Evolutionary conservation across 2,888 invertebrate species (phyloP).

Genomic region (Conchocele bisecta): DNA sequence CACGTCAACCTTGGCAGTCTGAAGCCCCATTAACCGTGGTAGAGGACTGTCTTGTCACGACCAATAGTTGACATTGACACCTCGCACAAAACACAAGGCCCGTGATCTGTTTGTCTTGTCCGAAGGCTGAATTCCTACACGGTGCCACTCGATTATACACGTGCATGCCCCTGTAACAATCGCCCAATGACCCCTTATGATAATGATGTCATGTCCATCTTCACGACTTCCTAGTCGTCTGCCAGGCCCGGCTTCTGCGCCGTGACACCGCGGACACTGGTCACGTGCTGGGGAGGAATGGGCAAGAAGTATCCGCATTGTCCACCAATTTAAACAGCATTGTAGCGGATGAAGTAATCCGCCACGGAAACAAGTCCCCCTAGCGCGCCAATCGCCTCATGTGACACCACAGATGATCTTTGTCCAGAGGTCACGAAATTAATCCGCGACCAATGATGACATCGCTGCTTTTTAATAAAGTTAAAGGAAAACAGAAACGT

Average conservation of each 20-base stretch:
- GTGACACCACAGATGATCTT: conserved; percentile 2
- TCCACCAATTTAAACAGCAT: neutral
- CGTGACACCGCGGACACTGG: neutral
- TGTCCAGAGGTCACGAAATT: conserved; percentile 8
- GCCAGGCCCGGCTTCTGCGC: neutral
- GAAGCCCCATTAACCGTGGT: no score
- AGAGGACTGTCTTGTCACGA: no score
- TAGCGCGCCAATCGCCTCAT: neutral
- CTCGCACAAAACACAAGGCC: no score
- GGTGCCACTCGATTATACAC: no score
- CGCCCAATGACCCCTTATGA: no score
- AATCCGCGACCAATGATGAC: conserved; percentile 14
- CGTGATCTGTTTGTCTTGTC: no score
- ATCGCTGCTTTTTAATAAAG: conserved; percentile 3
- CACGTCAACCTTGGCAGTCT: no score
- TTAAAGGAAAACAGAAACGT: conserved; percentile 22
- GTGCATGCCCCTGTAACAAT: no score
- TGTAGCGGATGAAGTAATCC: conserved; percentile 8
- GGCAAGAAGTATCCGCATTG: conserved; percentile 1
- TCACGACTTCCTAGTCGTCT: no score
- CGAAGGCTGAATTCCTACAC: no score
- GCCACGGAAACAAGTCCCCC: neutral
- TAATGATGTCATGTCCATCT: no score
- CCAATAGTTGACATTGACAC: no score
- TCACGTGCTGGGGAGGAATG: conserved; percentile 8